These are phyloP conservation scores for Enteromius thamalakanensis DNA, from an alignment of 2,797 vertebrate genomes.

Conservation along the genomic window DNA sequence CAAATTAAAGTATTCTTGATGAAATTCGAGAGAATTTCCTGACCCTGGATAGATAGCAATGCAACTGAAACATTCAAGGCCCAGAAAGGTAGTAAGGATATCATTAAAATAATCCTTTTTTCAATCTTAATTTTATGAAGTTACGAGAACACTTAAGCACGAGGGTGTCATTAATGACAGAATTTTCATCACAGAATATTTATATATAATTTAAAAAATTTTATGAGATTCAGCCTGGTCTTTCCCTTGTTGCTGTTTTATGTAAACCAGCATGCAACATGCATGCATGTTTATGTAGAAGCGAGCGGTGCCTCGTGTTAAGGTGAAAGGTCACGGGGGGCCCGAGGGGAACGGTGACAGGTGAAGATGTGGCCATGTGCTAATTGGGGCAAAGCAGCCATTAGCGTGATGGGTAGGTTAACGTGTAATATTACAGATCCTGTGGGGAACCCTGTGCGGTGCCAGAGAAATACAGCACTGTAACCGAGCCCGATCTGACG, in stretches of 20 bases:
- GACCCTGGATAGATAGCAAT: no score
- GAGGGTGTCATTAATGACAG: no score
- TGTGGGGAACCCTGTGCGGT: constrained; percentile 66
- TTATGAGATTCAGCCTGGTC: background rate
- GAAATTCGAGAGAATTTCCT: no score
- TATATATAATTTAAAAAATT: no score
- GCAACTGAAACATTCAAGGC: no score
- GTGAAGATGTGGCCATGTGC: constrained; percentile 68
- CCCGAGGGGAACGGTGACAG: constrained; percentile 64
- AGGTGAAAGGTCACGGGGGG: constrained; percentile 61
- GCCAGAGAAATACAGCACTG: constrained; percentile 62
- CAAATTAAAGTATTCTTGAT: no score
- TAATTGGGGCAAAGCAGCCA: constrained; percentile 71
- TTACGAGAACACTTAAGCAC: no score
- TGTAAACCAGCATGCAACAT: constrained; percentile 61
- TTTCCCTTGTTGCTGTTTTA: constrained; percentile 12
- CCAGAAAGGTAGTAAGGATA: no score
- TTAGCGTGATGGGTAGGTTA: constrained; percentile 61
- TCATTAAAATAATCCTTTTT: no score
- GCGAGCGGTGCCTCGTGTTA: constrained; percentile 30
- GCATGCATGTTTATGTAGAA: constrained; percentile 59
- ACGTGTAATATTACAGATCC: constrained; percentile 72
- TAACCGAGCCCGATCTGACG: constrained; percentile 60
- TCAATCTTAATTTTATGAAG: no score
- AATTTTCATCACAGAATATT: no score